Evolutionary conservation across 2,797 vertebrate species (phyloP).

Genomic region (Hydrophis major): DNA sequence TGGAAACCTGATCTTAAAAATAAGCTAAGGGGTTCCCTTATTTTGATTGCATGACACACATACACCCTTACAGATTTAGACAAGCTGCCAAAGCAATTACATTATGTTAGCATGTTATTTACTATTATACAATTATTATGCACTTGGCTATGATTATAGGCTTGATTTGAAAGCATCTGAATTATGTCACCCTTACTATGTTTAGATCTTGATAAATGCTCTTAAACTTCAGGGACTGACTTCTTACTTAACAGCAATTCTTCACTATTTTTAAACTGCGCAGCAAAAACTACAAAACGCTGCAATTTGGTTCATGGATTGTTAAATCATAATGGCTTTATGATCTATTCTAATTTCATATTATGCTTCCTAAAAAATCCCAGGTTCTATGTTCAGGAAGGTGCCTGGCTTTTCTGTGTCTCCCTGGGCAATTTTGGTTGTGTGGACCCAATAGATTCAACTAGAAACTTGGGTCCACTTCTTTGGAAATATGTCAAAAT

Average conservation of each 20-base stretch:
- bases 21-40: not conserved
- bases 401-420: not conserved
- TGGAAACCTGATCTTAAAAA: not conserved
- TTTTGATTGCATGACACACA: not conserved
- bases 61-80: not conserved
- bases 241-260: not conserved
- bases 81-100: not conserved
- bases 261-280: not conserved
- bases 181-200: slow-evolving; percentile 14
- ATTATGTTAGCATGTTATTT: not conserved
- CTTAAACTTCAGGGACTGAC: not conserved
- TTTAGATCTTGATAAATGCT: slow-evolving; percentile 28
- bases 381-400: not conserved
- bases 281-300: not conserved
- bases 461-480: not conserved
- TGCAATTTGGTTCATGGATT: not conserved
- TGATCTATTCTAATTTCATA: not conserved
- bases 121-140: slow-evolving; percentile 16
- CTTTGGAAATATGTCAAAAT: not conserved
- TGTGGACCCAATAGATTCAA: not conserved
- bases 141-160: slow-evolving; percentile 8
- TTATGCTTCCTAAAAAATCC: not conserved
- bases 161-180: slow-evolving; percentile 19
- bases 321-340: not conserved
- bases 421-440: not conserved